These are phyloP conservation scores for Ophiodon elongatus DNA, from an alignment of 2,113 vertebrate species.

Conservation along the genomic window DNA sequence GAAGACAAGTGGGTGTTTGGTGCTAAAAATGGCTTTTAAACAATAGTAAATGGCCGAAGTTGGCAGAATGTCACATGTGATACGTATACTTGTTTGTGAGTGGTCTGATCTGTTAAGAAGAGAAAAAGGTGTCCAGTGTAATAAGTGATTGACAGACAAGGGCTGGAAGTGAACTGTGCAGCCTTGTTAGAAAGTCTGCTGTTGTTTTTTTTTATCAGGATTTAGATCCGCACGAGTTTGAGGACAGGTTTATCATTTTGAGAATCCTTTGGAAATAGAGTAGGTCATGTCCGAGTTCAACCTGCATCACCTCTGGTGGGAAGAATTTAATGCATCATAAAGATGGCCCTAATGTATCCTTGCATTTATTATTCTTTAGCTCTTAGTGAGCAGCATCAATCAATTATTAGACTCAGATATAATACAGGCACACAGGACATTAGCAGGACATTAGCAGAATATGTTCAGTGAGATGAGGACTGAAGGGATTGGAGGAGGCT, in stretches of 20 bases:
- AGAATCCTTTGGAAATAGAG: slow-evolving; percentile 21
- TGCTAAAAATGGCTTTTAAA: slow-evolving; percentile 51
- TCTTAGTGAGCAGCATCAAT: slow-evolving; percentile 63
- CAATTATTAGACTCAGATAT: slow-evolving; percentile 47
- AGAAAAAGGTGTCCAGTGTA: slow-evolving; percentile 15
- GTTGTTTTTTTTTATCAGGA: slow-evolving; percentile 1
- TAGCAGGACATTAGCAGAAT: slow-evolving; percentile 36
- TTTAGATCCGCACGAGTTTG: neutral
- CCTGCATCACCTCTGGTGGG: slow-evolving; percentile 16
- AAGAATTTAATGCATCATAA: slow-evolving; percentile 33
- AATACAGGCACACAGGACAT: slow-evolving; percentile 5
- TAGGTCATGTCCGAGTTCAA: slow-evolving; percentile 21
- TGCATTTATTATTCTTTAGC: slow-evolving; percentile 66
- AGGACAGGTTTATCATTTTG: slow-evolving; percentile 16
- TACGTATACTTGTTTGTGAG: slow-evolving; percentile 32
- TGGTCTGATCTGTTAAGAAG: neutral
- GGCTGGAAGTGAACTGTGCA: neutral
- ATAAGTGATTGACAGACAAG: slow-evolving; percentile 14
- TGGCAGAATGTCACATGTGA: slow-evolving; percentile 40
- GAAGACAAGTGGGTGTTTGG: slow-evolving; percentile 33
- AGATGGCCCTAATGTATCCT: slow-evolving; percentile 61
- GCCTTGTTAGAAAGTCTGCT: slow-evolving; percentile 14
- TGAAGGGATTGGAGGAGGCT: neutral
- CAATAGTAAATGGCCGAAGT: slow-evolving; percentile 18
- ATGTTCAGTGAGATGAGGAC: slow-evolving; percentile 16